These are phyloP conservation scores for Actinernus sp. DNA, from an alignment of 92 coral and sea anemone species.

Conservation along the genomic window DNA sequence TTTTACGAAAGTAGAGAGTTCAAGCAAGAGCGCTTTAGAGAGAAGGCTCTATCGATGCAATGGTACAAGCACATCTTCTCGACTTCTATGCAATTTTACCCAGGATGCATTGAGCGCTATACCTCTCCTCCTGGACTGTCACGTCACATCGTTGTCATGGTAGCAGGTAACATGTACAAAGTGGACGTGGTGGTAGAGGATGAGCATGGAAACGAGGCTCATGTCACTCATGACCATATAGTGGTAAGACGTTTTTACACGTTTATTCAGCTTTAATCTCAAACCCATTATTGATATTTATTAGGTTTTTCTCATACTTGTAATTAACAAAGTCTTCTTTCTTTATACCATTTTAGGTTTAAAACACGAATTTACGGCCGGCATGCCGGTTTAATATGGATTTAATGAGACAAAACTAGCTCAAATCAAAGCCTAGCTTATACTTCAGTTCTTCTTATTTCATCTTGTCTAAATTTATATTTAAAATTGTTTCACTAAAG, in stretches of 20 bases:
- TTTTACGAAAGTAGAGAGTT: constrained; percentile 37
- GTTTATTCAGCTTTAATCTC: background rate
- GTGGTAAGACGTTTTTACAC: constrained; percentile 31
- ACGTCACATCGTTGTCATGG: constrained; percentile 71
- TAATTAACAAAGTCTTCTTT: too few species aligned
- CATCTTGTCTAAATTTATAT: too few species aligned
- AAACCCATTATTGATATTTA: too few species aligned
- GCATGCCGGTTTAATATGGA: too few species aligned
- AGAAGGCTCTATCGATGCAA: constrained; percentile 75
- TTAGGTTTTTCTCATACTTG: too few species aligned
- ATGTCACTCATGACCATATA: constrained; percentile 29
- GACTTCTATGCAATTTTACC: constrained; percentile 68
- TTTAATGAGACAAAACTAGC: too few species aligned
- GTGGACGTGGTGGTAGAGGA: constrained; percentile 44
- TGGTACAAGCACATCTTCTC: constrained; percentile 86
- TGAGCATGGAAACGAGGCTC: constrained; percentile 33
- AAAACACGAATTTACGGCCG: too few species aligned
- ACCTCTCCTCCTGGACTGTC: constrained; percentile 58
- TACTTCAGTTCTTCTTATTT: too few species aligned
- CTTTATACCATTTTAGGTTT: too few species aligned
- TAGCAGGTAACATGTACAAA: constrained; percentile 75
- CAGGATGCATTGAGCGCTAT: constrained; percentile 78
- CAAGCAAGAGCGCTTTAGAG: constrained; percentile 46
- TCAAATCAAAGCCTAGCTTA: too few species aligned
- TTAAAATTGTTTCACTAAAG: too few species aligned